These are phyloP conservation scores for Cynoglossus semilaevis DNA, from an alignment of 2,113 vertebrate genomes.

Conservation along the genomic window DNA sequence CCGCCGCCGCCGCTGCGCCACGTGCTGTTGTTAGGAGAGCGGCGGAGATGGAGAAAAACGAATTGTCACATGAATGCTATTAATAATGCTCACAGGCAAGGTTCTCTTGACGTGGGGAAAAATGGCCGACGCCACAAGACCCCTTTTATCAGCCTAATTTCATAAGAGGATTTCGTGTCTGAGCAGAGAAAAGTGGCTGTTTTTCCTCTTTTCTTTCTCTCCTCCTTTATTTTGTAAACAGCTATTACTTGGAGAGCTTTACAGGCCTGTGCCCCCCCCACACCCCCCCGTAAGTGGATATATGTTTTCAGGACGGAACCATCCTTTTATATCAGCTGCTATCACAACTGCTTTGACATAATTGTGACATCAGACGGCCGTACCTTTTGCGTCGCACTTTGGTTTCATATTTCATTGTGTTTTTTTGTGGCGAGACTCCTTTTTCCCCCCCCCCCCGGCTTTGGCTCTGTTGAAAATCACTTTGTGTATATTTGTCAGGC, in stretches of 20 bases:
- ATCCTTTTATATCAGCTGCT: slow-evolving; percentile 70
- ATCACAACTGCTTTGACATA: slow-evolving; percentile 64
- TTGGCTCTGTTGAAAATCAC: slow-evolving; percentile 64
- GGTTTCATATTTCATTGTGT: slow-evolving; percentile 44
- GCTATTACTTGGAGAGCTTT: slow-evolving; percentile 72
- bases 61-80: slow-evolving; percentile 76
- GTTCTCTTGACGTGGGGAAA: slow-evolving; percentile 74
- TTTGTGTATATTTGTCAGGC: slow-evolving; percentile 57
- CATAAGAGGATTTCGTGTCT: slow-evolving; percentile 71
- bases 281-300: slow-evolving; percentile 70
- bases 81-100: slow-evolving; percentile 78
- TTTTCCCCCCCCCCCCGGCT: slow-evolving; percentile 38
- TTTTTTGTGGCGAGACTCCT: slow-evolving; percentile 59
- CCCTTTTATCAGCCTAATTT: slow-evolving; percentile 77
- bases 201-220: slow-evolving; percentile 74
- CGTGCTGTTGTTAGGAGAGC: slow-evolving; percentile 43
- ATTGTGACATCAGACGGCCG: slow-evolving; percentile 61
- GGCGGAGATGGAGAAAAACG: slow-evolving; percentile 71
- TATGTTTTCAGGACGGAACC: slow-evolving; percentile 66
- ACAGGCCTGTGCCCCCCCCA: too few species aligned
- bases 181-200: slow-evolving; percentile 67
- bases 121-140: slow-evolving; percentile 70
- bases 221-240: slow-evolving; percentile 76
- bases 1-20: slow-evolving; percentile 48
- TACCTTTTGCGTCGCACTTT: slow-evolving; percentile 40